A percentile compares a stretch with the other conserved stretches of the same genome.
Evolutionary conservation across 1,140 invertebrate species (phyloP).

Genomic region (Orchestia grillus): DNA sequence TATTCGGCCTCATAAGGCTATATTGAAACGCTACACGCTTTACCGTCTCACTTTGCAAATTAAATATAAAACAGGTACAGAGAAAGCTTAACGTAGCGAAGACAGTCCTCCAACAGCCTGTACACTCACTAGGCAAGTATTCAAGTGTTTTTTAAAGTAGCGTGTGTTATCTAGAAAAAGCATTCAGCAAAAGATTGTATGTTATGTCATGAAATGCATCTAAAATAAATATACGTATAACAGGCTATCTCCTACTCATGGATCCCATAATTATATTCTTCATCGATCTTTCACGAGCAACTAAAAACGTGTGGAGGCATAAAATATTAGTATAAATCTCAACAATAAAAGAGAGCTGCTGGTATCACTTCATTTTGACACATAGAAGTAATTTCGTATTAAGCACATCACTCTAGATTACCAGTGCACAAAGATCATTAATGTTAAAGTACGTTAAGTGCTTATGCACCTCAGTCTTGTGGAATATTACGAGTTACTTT

Average conservation of each 20-base stretch:
- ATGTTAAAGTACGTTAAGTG: not conserved
- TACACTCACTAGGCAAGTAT: not conserved
- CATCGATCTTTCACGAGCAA: not conserved
- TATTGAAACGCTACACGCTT: not conserved
- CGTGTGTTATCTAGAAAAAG: not conserved
- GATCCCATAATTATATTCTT: no score
- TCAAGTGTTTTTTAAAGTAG: not conserved
- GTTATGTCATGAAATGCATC: not conserved
- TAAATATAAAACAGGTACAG: not conserved
- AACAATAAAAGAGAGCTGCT: constrained; percentile 1
- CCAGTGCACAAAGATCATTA: not conserved
- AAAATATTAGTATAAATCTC: not conserved
- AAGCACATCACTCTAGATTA: not conserved
- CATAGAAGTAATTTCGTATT: not conserved
- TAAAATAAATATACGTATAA: not conserved
- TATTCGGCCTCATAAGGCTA: not conserved
- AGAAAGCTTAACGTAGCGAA: not conserved
- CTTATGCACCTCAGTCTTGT: not conserved
- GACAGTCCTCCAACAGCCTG: not conserved
- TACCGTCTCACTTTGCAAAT: not conserved
- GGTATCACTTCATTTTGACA: not conserved
- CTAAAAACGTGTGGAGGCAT: not conserved
- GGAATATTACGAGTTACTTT: constrained; percentile 51
- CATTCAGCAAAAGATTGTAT: not conserved
- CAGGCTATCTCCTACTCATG: not conserved